Evolutionary conservation across 2,888 invertebrate species (phyloP), one percentile per base, ranked within the genome.

Genomic region (Ectemnius cavifrons): DNA sequence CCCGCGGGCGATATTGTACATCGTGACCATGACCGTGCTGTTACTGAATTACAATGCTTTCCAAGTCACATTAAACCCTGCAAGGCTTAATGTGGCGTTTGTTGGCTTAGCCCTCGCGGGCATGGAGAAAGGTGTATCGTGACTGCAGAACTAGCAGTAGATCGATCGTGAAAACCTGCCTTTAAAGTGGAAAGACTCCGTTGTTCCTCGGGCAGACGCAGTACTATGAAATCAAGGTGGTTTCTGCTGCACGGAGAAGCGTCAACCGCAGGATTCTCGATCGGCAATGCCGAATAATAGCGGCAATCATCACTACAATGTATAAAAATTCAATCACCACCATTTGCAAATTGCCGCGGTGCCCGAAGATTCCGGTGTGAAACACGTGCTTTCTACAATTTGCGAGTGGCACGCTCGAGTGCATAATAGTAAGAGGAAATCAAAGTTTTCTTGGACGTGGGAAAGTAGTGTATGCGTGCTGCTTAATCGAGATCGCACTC

Each of bases 21-120:
- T 8, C 37, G 37, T 45, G 66, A 65, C 46, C 58, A 63, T 23
- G 64, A 56, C 47, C 59, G 67, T 66, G 71, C 71, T 62, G 71
- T 80, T 78, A 75, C 75, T 75, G 66, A 78, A 78, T 80, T 75
- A 73, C 73, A 71, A 71, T 68, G 78, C 80, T 80, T 75, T 72
- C 68, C 70, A 62, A 73, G 80, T 80, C 70, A 73, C 75, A 78
- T 81, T 78, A 72, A 73, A 37, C 8, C 75, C 66, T 70, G 67
- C 75, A 69, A 79, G 75, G 73, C 73, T 61, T 49, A 61, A 45
- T 62, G 65, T 68, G 71, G 62, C 60, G 66, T 67, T 57, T 56
- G 70, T 69, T 68, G 75, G 71, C 60, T 60, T 28, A 63, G 52
- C 71, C 23, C 64, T 56, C 59, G 57, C 71, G 46, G 47, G 23